Evolutionary conservation across 2,113 vertebrate genomes (phyloP).

Genomic region (Chaetops frenatus): DNA sequence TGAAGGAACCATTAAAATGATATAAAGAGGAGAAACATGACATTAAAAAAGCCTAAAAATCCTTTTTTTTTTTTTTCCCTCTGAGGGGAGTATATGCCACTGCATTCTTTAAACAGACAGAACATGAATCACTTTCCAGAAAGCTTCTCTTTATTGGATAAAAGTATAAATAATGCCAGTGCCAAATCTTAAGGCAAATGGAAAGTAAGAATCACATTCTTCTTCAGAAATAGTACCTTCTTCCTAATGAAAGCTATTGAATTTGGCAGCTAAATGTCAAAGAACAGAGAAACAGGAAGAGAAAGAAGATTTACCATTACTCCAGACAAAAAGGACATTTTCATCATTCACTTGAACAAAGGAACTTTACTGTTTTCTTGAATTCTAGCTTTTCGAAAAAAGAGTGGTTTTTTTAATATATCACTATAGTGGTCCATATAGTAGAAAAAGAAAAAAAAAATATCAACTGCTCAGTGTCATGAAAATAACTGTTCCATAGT

Average conservation of each 20-base stretch:
- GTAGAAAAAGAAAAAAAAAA: neutral
- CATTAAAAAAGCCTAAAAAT: neutral
- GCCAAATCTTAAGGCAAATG: neutral
- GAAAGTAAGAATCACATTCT: constrained; percentile 4
- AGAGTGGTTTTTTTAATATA: neutral
- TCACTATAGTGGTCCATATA: neutral
- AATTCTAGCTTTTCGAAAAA: neutral
- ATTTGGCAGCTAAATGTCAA: constrained; percentile 1
- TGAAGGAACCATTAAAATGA: constrained; percentile 19
- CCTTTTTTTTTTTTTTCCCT: neutral
- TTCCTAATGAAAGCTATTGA: constrained; percentile 10
- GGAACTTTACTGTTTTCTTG: neutral
- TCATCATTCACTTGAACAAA: neutral
- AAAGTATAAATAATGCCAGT: constrained; percentile 14
- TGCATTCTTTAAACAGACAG: constrained; percentile 16
- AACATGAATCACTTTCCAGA: constrained; percentile 26
- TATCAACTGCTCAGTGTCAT: neutral
- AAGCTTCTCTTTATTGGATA: neutral
- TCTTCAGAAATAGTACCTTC: neutral
- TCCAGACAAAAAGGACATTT: neutral
- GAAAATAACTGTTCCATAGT: neutral
- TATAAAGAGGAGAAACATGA: neutral
- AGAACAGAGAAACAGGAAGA: neutral
- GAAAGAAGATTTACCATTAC: neutral
- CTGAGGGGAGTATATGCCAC: neutral